Percentiles rank a stretch among this genome's conserved stretches.
phyloP scores from a whole-genome alignment of 1,140 invertebrate genomes.

The Caenorhabditis latens region DNA sequence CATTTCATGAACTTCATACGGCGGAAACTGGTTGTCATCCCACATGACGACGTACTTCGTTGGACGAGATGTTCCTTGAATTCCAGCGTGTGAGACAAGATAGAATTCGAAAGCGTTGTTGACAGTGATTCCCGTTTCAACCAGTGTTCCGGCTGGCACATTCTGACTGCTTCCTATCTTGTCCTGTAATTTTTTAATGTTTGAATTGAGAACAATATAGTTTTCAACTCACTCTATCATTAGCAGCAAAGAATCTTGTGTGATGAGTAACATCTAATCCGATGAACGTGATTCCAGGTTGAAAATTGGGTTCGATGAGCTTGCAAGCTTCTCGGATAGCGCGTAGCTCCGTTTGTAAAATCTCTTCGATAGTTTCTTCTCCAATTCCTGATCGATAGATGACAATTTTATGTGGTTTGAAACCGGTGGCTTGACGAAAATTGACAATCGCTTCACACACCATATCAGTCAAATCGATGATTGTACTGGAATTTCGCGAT shows the following conservation, averaged over 20 bases:
- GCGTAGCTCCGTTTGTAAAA: slow-evolving; percentile 4
- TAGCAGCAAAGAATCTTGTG: neutral
- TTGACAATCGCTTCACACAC: neutral
- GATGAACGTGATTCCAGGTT: slow-evolving; percentile 35
- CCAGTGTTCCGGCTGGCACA: slow-evolving; percentile 30
- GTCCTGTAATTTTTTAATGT: neutral
- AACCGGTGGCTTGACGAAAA: neutral
- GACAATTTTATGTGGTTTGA: slow-evolving; percentile 35
- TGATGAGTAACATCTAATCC: slow-evolving; percentile 31
- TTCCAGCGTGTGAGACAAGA: slow-evolving; percentile 10
- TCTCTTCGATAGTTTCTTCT: neutral
- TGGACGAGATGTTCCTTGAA: slow-evolving; percentile 35
- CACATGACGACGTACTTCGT: slow-evolving; percentile 35
- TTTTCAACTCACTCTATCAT: slow-evolving; percentile 6
- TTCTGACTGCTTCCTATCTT: neutral
- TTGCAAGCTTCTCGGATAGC: neutral
- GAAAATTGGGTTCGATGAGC: neutral
- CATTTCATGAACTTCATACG: slow-evolving; percentile 27
- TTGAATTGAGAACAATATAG: neutral
- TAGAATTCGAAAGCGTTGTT: slow-evolving; percentile 17
- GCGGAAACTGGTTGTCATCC: slow-evolving; percentile 20
- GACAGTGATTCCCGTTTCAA: slow-evolving; percentile 35
- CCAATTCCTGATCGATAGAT: slow-evolving; percentile 12
- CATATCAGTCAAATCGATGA: neutral
- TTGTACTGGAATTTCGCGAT: neutral